Evolutionary conservation across 2,888 invertebrate genomes (phyloP), one percentile per base, ranked within the genome.

Genomic region (Azorinus chamasolen): DNA sequence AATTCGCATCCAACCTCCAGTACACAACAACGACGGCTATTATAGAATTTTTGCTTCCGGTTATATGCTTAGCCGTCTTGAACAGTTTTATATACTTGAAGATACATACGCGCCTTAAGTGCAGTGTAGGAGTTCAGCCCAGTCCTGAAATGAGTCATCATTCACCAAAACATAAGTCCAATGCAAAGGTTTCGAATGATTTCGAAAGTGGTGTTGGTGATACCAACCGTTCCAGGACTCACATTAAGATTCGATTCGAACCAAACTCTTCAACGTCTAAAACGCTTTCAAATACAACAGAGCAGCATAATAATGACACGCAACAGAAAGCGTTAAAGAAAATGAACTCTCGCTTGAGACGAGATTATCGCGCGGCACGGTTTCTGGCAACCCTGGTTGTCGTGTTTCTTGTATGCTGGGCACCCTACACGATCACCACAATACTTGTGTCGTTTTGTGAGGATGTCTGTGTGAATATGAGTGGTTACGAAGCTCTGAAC

Each of bases 401-500:
- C 8, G 83, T 79, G 1, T 85, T 87, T 27, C 54, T 79, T 1
- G 14, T 87, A 18, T 86, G 80, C 32, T 89, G 88, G 88, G 72
- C 80, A 1, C 89, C 89, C 12, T 89, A 88, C 59, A 83, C 84
- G 2, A 43, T 87, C 3, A 58, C 79, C 8, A 87, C 88, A 1
- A 71, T 88, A 16, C 51, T 84, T 0, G 77, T 84, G 14, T 73
- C 88, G 0, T 74, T 86, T 16, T 87, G 87, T 64, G 55, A 20
- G 0, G 71, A 74, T 0, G 96, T 96, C 0, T 98, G 98, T 93
- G 96, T 97, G 84, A 98, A 98, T 93, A 96, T 96, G 90, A 97
- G 98, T 93, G 94, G 98, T 59, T 99, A 97, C 93, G 97, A 98
- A 96, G 97, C 98, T 93, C 97, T 97, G 25, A 87, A 75, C 45